Conservation (phyloP, 2,113 vertebrate species). For the Glareola pratincola region DNA sequence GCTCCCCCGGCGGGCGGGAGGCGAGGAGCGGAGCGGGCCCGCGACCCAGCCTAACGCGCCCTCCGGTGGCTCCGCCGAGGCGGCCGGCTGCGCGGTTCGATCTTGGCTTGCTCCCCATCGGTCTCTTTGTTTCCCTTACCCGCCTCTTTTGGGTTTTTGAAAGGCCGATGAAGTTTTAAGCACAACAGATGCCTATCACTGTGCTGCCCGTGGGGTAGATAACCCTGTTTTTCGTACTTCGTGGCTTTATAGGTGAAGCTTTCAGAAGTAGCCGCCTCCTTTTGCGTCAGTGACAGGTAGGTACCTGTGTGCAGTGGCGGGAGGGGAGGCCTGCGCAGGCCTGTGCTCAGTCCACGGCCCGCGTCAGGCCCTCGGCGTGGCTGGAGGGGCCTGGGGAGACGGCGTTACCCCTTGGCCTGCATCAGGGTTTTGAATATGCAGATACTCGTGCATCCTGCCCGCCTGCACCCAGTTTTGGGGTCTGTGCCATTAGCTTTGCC, state of each 20-base stretch:
- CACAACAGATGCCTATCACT: rapidly evolving
- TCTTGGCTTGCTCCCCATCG: too few species aligned
- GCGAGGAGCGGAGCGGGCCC: background rate
- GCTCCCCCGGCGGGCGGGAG: too few species aligned
- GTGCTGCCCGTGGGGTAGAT: rapidly evolving
- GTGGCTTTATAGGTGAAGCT: rapidly evolving
- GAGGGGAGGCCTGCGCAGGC: background rate
- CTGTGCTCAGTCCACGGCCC: background rate
- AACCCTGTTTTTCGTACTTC: rapidly evolving
- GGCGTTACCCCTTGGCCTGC: rapidly evolving
- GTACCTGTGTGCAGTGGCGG: background rate
- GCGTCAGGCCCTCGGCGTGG: rapidly evolving
- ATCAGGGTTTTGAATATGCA: rapidly evolving
- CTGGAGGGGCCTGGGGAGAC: rapidly evolving
- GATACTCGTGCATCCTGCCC: rapidly evolving
- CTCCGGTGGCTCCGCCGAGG: background rate
- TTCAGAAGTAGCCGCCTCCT: rapidly evolving
- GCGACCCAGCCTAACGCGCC: too few species aligned
- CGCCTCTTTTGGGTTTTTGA: background rate
- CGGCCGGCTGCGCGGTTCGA: rapidly evolving
- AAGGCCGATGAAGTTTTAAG: background rate
- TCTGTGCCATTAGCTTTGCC: rapidly evolving
- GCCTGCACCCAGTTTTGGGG: rapidly evolving
- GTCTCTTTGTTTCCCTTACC: background rate
- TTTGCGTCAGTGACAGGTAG: rapidly evolving